These are phyloP conservation scores for Laspeyria flexula DNA, from an alignment of 2,888 invertebrate genomes.

Conservation along the genomic window DNA sequence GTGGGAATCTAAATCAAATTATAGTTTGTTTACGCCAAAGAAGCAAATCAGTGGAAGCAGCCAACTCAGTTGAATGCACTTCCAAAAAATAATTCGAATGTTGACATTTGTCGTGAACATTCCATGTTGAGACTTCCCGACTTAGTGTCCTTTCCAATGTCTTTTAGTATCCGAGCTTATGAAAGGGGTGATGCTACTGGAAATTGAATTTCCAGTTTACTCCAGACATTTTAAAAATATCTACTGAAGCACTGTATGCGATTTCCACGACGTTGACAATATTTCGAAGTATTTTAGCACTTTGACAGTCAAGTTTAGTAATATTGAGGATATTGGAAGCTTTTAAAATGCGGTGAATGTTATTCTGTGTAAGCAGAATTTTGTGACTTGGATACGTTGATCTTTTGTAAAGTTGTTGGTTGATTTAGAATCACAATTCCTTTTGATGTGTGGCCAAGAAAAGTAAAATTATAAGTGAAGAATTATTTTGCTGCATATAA, in stretches of 20 bases:
- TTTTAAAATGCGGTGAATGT: neutral
- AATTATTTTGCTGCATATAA: no score
- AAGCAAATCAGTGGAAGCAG: neutral
- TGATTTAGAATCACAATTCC: no score
- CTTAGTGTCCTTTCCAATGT: slow-evolving; percentile 33
- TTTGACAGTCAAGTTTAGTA: slow-evolving; percentile 5
- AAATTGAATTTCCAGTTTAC: slow-evolving; percentile 43
- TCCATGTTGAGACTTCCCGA: slow-evolving; percentile 24
- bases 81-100: slow-evolving; percentile 25
- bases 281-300: slow-evolving; percentile 17
- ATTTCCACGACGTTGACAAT: slow-evolving; percentile 18
- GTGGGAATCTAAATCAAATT: no score
- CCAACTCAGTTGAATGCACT: slow-evolving; percentile 30
- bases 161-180: slow-evolving; percentile 36
- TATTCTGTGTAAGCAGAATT: neutral
- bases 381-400: neutral
- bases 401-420: no score
- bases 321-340: slow-evolving; percentile 13
- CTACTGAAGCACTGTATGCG: slow-evolving; percentile 5
- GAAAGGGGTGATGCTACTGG: slow-evolving; percentile 25
- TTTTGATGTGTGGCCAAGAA: no score
- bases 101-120: slow-evolving; percentile 29
- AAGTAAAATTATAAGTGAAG: no score
- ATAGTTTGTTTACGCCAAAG: no score
- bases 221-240: slow-evolving; percentile 35